Evolutionary conservation across 2,113 vertebrate species (phyloP).

Genomic region (Lanius collurio): DNA sequence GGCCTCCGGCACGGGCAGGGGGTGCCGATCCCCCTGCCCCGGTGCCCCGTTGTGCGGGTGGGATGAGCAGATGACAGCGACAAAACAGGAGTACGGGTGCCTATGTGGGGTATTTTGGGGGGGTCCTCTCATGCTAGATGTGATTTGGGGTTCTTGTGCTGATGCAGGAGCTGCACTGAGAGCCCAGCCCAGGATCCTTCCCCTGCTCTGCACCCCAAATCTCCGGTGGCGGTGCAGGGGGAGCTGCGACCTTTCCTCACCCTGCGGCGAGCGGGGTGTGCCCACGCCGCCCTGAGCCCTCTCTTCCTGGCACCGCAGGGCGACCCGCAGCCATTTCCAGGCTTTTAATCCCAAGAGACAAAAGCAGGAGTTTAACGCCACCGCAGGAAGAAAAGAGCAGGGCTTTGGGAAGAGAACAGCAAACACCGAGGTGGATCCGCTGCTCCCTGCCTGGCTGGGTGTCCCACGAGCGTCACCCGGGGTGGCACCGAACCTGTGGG

Average conservation of each 20-base stretch:
- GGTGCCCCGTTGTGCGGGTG: fast-evolving
- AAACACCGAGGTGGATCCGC: neutral
- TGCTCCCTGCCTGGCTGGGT: neutral
- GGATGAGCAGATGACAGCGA: fast-evolving
- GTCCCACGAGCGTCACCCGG: neutral
- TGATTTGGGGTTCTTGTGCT: neutral
- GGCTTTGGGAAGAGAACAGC: constrained; percentile 57
- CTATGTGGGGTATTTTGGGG: fast-evolving
- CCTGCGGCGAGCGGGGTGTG: neutral
- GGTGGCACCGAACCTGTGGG: neutral
- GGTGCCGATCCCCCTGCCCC: neutral
- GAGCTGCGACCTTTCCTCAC: neutral
- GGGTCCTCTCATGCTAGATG: fast-evolving
- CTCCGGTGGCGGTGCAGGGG: fast-evolving
- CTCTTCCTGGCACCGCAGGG: neutral
- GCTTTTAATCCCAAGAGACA: constrained; percentile 53
- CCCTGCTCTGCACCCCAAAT: neutral
- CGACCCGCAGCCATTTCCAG: neutral
- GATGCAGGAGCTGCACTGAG: fast-evolving
- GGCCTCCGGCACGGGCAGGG: neutral
- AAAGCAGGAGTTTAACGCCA: constrained; percentile 16
- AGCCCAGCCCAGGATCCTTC: neutral
- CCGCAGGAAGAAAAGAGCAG: constrained; percentile 20
- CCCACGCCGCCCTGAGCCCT: neutral
- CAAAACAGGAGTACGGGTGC: fast-evolving